Percentiles rank a stretch among this genome's conserved stretches.
phyloP scores from a whole-genome alignment of 1,140 invertebrate genomes.

The Thaumatotibia leucotreta region DNA sequence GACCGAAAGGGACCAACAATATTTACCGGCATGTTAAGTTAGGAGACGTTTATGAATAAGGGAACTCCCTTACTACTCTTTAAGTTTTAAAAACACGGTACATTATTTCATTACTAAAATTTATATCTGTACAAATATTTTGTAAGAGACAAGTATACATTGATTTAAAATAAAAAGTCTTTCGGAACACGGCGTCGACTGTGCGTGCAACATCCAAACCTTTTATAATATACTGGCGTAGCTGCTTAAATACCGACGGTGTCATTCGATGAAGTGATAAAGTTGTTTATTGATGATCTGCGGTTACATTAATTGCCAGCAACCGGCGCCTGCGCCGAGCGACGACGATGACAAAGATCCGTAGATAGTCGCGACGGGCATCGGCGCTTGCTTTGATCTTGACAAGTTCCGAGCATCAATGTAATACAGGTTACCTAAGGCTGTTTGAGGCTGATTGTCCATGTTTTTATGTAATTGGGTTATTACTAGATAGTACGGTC shows the following conservation, averaged over 20 bases:
- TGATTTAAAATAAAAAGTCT: slow-evolving; percentile 28
- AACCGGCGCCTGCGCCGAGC: slow-evolving; percentile 61
- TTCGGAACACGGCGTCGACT: slow-evolving; percentile 35
- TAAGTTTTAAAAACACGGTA: too few species aligned
- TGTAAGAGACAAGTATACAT: too few species aligned
- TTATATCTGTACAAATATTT: too few species aligned
- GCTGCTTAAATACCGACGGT: slow-evolving; percentile 55
- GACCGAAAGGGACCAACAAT: too few species aligned
- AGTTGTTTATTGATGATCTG: slow-evolving; percentile 75
- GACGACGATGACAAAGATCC: slow-evolving; percentile 69
- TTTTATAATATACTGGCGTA: slow-evolving; percentile 52
- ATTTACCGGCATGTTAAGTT: too few species aligned
- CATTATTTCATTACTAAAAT: too few species aligned
- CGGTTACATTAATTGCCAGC: slow-evolving; percentile 70
- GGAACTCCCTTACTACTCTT: too few species aligned
- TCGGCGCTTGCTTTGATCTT: slow-evolving; percentile 59
- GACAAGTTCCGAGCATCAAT: slow-evolving; percentile 58
- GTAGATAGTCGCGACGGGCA: slow-evolving; percentile 40
- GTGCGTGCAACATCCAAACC: slow-evolving; percentile 65
- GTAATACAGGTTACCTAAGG: neutral
- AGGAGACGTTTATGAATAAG: too few species aligned
- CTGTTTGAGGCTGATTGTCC: neutral
- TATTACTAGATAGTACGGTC: too few species aligned
- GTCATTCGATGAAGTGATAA: slow-evolving; percentile 72
- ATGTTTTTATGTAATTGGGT: neutral